Percentiles rank a stretch among this genome's conserved stretches.
These are phyloP conservation scores for Hedychridium roseum DNA, from an alignment of 2,888 invertebrate species.

Conservation along the genomic window DNA sequence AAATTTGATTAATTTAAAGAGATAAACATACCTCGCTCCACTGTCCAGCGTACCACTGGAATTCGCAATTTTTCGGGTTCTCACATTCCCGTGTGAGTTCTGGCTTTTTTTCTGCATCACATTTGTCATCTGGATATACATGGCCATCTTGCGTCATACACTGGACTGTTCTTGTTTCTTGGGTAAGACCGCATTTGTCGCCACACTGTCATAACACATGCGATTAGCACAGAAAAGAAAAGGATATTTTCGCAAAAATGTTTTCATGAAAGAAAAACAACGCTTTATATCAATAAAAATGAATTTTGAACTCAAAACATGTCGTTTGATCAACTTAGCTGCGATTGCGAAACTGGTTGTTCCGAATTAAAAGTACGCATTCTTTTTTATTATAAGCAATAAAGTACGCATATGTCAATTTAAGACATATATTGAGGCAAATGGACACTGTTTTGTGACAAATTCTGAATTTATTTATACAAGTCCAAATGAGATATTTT, in stretches of 20 bases:
- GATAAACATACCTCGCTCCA: slow-evolving; percentile 82
- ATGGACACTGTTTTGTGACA: too few species aligned
- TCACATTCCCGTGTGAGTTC: slow-evolving; percentile 74
- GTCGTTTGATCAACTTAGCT: too few species aligned
- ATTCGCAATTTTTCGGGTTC: slow-evolving; percentile 72
- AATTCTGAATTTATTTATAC: too few species aligned
- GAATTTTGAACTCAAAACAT: too few species aligned
- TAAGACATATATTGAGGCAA: too few species aligned
- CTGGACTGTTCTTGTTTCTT: slow-evolving; percentile 76
- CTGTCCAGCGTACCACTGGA: slow-evolving; percentile 88
- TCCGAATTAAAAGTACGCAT: too few species aligned
- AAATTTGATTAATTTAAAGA: slow-evolving; percentile 1
- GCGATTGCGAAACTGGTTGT: too few species aligned
- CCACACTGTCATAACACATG: too few species aligned
- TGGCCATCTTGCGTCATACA: slow-evolving; percentile 78
- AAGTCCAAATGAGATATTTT: too few species aligned
- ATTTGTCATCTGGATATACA: slow-evolving; percentile 75
- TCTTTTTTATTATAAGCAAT: too few species aligned
- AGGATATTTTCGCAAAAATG: neutral
- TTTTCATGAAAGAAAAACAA: neutral
- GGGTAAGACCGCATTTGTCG: slow-evolving; percentile 75
- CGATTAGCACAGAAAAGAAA: too few species aligned
- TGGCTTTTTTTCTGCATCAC: slow-evolving; percentile 73
- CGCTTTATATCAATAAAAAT: slow-evolving; percentile 22
- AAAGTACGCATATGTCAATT: too few species aligned